These are phyloP conservation scores for Dioctria rufipes DNA, from an alignment of 2,888 invertebrate species.

Conservation along the genomic window DNA sequence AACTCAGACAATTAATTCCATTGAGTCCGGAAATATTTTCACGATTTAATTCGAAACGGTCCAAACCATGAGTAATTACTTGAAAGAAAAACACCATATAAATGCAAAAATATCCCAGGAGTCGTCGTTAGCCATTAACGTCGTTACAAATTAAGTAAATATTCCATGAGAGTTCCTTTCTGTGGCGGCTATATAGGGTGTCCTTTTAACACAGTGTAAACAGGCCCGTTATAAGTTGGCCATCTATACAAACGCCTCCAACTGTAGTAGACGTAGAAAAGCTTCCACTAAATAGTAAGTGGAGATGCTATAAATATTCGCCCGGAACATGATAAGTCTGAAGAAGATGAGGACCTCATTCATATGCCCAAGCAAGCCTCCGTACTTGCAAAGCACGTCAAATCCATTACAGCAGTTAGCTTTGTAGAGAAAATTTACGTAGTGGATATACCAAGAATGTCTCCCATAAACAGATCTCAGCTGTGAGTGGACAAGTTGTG, in stretches of 20 bases:
- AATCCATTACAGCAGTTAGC: background rate
- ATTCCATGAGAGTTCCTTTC: background rate
- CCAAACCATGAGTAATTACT: no score
- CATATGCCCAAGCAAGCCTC: background rate
- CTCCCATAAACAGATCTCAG: no score
- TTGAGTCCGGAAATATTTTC: no score
- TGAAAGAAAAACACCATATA: no score
- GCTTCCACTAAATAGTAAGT: background rate
- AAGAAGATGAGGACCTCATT: conserved; percentile 20
- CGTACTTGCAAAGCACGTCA: background rate
- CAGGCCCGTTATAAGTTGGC: background rate
- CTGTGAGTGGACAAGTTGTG: no score
- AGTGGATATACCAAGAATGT: no score
- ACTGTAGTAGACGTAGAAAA: conserved; percentile 1
- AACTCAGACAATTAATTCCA: no score
- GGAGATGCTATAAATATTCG: conserved; percentile 6
- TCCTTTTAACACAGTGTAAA: conserved; percentile 6
- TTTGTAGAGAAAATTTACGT: no score
- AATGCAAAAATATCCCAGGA: no score
- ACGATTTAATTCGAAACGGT: no score
- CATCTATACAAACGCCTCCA: background rate
- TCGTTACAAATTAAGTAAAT: conserved; percentile 29
- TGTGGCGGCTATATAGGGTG: background rate
- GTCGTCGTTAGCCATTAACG: background rate
- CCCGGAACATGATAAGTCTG: conserved; percentile 19